These are phyloP conservation scores for Octodonta nipae DNA, from an alignment of 2,888 invertebrate species.

Conservation along the genomic window DNA sequence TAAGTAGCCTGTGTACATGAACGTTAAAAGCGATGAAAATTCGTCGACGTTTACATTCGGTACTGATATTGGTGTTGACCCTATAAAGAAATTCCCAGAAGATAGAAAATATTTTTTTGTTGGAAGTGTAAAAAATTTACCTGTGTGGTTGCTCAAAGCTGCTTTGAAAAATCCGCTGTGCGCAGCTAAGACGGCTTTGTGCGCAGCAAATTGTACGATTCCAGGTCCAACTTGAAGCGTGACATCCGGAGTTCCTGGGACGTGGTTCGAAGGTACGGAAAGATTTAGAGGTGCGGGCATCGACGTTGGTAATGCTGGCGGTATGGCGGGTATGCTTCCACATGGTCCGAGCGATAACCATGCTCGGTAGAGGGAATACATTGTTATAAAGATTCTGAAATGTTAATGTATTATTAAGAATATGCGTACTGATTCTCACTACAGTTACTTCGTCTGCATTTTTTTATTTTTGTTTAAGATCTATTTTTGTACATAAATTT, in stretches of 20 bases:
- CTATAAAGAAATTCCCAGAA: too few species aligned
- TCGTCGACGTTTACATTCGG: slow-evolving; percentile 46
- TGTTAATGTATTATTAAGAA: too few species aligned
- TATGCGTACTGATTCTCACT: too few species aligned
- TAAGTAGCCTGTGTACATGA: slow-evolving; percentile 63
- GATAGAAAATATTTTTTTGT: too few species aligned
- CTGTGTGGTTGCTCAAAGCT: slow-evolving; percentile 36
- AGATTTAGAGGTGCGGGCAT: slow-evolving; percentile 22
- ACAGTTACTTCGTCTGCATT: too few species aligned
- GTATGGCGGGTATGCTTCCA: slow-evolving; percentile 17
- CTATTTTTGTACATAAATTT: too few species aligned
- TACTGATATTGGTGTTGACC: slow-evolving; percentile 34
- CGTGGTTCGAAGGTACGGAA: slow-evolving; percentile 14
- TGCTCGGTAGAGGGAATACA: slow-evolving; percentile 38
- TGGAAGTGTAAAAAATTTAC: too few species aligned
- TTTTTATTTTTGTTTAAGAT: too few species aligned
- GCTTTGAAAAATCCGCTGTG: slow-evolving; percentile 62
- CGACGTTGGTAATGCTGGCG: slow-evolving; percentile 12
- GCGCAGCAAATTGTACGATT: slow-evolving; percentile 54
- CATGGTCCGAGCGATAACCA: slow-evolving; percentile 33
- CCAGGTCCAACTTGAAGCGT: slow-evolving; percentile 49
- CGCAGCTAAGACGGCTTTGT: slow-evolving; percentile 48
- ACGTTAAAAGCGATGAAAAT: slow-evolving; percentile 54
- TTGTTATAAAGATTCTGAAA: too few species aligned
- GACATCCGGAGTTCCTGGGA: slow-evolving; percentile 41